Conservation (phyloP, 2,888 invertebrate species). For the Andrena chrysosceles region DNA sequence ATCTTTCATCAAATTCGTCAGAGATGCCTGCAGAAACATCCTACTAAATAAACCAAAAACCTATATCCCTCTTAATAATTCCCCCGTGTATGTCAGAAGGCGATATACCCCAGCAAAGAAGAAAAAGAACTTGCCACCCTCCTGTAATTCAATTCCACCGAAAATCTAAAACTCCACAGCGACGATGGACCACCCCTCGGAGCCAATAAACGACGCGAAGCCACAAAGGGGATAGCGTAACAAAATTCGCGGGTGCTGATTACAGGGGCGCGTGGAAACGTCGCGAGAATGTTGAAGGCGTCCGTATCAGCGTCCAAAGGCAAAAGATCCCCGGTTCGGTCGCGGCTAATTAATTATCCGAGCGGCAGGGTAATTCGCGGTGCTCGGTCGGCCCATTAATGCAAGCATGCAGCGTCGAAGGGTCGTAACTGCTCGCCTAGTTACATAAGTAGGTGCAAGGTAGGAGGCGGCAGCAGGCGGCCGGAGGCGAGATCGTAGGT, state of each 20-base stretch:
- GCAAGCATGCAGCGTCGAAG: slow-evolving; percentile 52
- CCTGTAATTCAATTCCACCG: not conserved
- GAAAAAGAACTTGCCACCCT: not conserved
- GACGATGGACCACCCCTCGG: not conserved
- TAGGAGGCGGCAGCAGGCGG: slow-evolving; percentile 61
- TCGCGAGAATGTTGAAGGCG: not conserved
- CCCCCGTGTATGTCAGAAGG: not conserved
- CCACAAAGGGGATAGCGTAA: not conserved
- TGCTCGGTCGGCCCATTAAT: slow-evolving; percentile 51
- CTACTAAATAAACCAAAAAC: not conserved
- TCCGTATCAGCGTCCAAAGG: not conserved
- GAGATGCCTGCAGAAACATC: not conserved
- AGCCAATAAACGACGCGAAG: not conserved
- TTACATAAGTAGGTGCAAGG: slow-evolving; percentile 75
- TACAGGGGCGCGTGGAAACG: not conserved
- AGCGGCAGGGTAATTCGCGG: slow-evolving; percentile 44
- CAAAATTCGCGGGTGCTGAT: not conserved
- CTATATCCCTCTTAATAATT: not conserved
- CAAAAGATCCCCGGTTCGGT: slow-evolving; percentile 9
- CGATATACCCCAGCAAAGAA: too few species aligned
- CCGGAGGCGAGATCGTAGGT: slow-evolving; percentile 77
- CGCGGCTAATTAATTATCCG: slow-evolving; percentile 60
- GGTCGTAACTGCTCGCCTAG: slow-evolving; percentile 66
- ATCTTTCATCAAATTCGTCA: not conserved
- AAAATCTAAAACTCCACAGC: not conserved